Conservation (phyloP, 2,888 invertebrate genomes). For the Melipona beecheii region DNA sequence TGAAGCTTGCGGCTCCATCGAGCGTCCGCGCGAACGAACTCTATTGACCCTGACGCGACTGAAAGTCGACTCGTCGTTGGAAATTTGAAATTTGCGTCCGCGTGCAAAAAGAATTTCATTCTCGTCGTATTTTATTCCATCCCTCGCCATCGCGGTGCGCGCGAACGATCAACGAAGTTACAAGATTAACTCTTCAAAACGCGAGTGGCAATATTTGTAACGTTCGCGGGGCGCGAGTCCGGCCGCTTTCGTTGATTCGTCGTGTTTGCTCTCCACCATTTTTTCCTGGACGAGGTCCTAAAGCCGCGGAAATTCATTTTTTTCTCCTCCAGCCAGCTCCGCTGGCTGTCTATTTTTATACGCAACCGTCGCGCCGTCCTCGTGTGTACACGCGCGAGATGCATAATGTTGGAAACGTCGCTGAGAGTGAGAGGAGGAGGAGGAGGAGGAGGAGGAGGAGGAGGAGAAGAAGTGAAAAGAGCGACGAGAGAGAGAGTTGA, state of each 20-base stretch:
- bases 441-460: not conserved
- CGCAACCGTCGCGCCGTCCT: not conserved
- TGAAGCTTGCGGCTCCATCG: not conserved
- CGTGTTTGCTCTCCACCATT: constrained; percentile 17
- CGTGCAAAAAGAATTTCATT: not conserved
- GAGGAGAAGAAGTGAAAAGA: not conserved
- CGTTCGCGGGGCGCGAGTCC: constrained; percentile 22
- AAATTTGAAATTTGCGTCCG: too few species aligned
- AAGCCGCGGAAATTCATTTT: not conserved
- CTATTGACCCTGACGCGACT: not conserved
- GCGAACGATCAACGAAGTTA: not conserved
- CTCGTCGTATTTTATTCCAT: not conserved
- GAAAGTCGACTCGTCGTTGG: too few species aligned
- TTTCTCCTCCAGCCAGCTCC: not conserved
- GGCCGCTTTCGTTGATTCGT: constrained; percentile 5
- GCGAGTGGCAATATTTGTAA: constrained; percentile 33
- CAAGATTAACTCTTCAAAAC: constrained; percentile 22
- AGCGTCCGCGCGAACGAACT: not conserved
- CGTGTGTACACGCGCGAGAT: not conserved
- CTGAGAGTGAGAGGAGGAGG: not conserved
- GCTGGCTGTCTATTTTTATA: constrained; percentile 24
- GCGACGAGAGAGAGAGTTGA: not conserved
- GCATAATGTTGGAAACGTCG: not conserved
- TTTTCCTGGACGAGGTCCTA: not conserved
- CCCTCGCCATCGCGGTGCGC: not conserved